phyloP scores from a whole-genome alignment of 1,140 invertebrate genomes.

The Zaprionus tsacasi region DNA sequence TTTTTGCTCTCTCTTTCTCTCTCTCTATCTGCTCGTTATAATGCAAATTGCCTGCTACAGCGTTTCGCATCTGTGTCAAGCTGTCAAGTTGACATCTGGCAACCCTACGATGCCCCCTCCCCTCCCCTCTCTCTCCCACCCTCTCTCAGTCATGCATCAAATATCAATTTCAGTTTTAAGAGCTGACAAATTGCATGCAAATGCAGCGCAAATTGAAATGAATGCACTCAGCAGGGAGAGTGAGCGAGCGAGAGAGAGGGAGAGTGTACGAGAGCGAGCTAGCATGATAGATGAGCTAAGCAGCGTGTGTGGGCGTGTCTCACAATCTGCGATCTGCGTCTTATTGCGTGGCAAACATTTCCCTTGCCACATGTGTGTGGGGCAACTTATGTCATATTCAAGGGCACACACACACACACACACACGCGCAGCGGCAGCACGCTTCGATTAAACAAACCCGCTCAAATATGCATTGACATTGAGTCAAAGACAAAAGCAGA shows the following conservation, averaged over 20 bases:
- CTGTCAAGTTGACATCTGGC: slow-evolving; percentile 49
- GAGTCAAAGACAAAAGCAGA: slow-evolving; percentile 61
- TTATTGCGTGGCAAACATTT: slow-evolving; percentile 25
- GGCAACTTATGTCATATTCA: slow-evolving; percentile 55
- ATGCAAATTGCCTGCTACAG: slow-evolving; percentile 48
- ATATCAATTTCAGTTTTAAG: slow-evolving; percentile 54
- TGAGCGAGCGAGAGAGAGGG: background rate
- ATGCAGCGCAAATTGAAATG: slow-evolving; percentile 42
- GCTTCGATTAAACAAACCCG: slow-evolving; percentile 78
- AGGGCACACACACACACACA: slow-evolving; percentile 8
- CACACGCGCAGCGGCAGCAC: slow-evolving; percentile 33
- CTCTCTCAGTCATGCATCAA: slow-evolving; percentile 26
- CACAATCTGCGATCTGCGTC: slow-evolving; percentile 45
- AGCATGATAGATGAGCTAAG: background rate
- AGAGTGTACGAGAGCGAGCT: background rate
- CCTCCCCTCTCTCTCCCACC: background rate
- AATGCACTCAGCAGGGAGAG: slow-evolving; percentile 16
- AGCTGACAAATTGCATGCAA: slow-evolving; percentile 51
- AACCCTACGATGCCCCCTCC: slow-evolving; percentile 8
- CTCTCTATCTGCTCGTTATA: slow-evolving; percentile 16
- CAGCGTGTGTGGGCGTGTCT: slow-evolving; percentile 42
- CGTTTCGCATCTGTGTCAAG: slow-evolving; percentile 40
- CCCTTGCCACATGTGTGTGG: too few species aligned
- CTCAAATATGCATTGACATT: slow-evolving; percentile 79
- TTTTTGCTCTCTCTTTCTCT: background rate